Base-by-base conservation (phyloP, 2,888 invertebrate genomes). In the Candidula unifasciata region DNA sequence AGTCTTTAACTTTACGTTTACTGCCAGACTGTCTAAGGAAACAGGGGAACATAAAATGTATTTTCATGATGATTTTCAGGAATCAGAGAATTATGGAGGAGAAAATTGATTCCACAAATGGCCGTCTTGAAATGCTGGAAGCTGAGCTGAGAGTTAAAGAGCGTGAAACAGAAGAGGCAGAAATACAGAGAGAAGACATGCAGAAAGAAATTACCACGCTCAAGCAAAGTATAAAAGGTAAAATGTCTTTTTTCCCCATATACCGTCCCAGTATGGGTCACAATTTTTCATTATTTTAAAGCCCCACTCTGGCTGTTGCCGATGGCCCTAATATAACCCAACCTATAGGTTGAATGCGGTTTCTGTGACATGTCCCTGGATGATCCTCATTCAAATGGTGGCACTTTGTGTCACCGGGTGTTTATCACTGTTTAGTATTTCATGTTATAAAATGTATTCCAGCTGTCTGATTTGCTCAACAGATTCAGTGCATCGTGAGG, bases 151-250 rank as follows among this genome's bases (percentile, higher is more conserved):
- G 88, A 74, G 85, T 89, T 54, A 83, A 89, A 79, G 91, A 92
- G 83, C 88, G 89, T 37, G 91, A 92, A 84, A 88, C 90, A 86
- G 91, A 91, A 21, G 91, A 91, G 10, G 82, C 89, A 33, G 90
- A 89, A 57, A 86, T 88, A 30, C 90, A 91, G 81, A 89, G 88
- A 33, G 81, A 88, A 8, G 82, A 87, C 57, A 86, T 91, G 81
- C 89, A 90, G 87, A 91, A 90, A 84, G 91, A 92, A 24, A 54
- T 91, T 2, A 87, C 89, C 35, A 85, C 88, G 16, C 84, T 91
- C n/a, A 90, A 90, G 80, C 87, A 88, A 44, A 89, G 73, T 13
- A 76, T 90, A 16, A 91, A 91, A 89, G 92, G 92, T 92, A 84
- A 79, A 3, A 60, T 5, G 10, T 5, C 21, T 21, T 24, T 60